These are phyloP conservation scores for Trachymyrmex septentrionalis DNA, from an alignment of 1,140 invertebrate species.

Conservation along the genomic window DNA sequence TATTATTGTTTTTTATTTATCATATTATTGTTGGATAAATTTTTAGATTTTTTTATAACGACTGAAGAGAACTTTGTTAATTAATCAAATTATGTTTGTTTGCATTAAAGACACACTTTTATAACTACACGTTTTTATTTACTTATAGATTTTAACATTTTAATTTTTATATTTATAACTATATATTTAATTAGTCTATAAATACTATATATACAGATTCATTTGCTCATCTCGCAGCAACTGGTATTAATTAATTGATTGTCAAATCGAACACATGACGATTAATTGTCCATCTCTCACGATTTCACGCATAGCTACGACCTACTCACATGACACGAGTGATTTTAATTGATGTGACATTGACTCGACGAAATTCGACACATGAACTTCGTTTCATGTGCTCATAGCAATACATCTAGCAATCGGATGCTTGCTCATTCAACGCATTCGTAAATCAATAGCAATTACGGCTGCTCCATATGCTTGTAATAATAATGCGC, in stretches of 20 bases:
- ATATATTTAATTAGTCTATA: too few relatives aligned
- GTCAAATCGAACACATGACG: not conserved
- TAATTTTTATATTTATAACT: not conserved
- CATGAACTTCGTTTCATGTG: constrained; percentile 9
- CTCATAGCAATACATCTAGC: not conserved
- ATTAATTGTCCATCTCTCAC: constrained; percentile 21
- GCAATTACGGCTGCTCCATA: constrained; percentile 20
- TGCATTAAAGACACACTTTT: too few relatives aligned
- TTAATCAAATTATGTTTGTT: too few relatives aligned
- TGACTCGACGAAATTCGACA: constrained; percentile 40
- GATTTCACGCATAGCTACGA: not conserved
- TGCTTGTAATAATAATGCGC: constrained; percentile 33
- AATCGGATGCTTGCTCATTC: not conserved
- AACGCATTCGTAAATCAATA: constrained; percentile 57
- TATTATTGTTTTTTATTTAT: too few relatives aligned
- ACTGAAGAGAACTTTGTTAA: too few relatives aligned
- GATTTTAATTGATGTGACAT: constrained; percentile 35
- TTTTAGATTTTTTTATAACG: too few relatives aligned
- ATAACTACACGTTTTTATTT: too few relatives aligned
- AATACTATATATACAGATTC: not conserved
- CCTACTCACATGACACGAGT: not conserved
- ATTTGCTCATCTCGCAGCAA: not conserved
- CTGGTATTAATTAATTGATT: not conserved
- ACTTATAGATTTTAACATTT: too few relatives aligned
- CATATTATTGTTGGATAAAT: too few relatives aligned